Evolutionary conservation across 1,140 invertebrate species (phyloP).

Genomic region (Drosophila tristis): DNA sequence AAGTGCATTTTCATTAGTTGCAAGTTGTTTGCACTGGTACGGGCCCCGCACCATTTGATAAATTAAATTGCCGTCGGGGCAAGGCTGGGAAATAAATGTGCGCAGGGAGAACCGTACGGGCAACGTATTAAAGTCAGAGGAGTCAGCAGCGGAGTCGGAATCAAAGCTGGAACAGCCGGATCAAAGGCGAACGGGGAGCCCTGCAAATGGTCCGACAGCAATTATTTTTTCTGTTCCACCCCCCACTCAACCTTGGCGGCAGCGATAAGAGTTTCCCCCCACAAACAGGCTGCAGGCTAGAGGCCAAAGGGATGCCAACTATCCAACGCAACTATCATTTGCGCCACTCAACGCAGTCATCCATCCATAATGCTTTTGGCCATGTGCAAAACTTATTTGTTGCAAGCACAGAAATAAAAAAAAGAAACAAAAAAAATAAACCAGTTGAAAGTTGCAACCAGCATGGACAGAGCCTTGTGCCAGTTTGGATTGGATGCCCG

Average conservation of each 20-base stretch:
- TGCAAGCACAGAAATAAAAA: constrained; percentile 6
- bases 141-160: not conserved
- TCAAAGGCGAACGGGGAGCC: not conserved
- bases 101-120: not conserved
- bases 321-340: constrained; percentile 13
- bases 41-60: constrained; percentile 48
- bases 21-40: constrained; percentile 39
- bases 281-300: not conserved
- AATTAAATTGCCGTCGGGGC: constrained; percentile 48
- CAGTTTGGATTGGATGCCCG: constrained; percentile 7
- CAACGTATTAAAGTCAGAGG: not conserved
- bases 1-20: constrained; percentile 65
- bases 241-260: no score
- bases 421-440: constrained; percentile 7
- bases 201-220: constrained; percentile 25
- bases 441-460: no score
- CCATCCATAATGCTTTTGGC: constrained; percentile 38
- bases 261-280: not conserved
- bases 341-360: constrained; percentile 30
- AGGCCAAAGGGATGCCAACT: constrained; percentile 3
- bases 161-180: not conserved
- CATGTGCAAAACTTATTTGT: constrained; percentile 43
- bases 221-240: constrained; percentile 39
- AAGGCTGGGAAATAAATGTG: not conserved
- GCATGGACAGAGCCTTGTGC: constrained; percentile 22